A percentile compares a stretch with the other conserved stretches of the same genome.
Conservation (phyloP, 1,140 invertebrate genomes). For the Cotesia typhae region DNA sequence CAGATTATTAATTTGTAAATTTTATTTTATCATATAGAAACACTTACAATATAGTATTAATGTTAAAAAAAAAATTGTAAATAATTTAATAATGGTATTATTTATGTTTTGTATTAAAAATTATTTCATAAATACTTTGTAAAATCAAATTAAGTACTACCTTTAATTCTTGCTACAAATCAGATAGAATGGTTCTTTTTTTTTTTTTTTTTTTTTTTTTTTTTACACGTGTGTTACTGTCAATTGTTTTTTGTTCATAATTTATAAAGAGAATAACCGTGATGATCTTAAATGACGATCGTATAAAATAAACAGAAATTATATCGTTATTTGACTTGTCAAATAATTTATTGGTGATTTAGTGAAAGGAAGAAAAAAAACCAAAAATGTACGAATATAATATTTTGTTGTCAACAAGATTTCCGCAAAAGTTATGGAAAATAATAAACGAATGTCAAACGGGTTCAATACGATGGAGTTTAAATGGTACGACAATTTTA, state of each 20-base stretch:
- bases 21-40: neutral
- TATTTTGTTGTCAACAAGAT: constrained; percentile 67
- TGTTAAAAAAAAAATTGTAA: too few relatives aligned
- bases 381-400: constrained; percentile 62
- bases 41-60: neutral
- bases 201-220: too few relatives aligned
- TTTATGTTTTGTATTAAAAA: too few relatives aligned
- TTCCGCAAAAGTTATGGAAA: constrained; percentile 72
- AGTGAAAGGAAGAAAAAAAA: constrained; percentile 24
- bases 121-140: too few relatives aligned
- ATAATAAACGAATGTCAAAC: constrained; percentile 66
- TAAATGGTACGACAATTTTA: constrained; percentile 66
- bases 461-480: constrained; percentile 68
- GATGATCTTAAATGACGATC: neutral
- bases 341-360: constrained; percentile 32
- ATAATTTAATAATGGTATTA: too few relatives aligned
- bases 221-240: too few relatives aligned
- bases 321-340: neutral
- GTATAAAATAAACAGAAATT: neutral
- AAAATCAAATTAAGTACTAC: too few relatives aligned
- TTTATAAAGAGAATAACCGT: too few relatives aligned
- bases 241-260: too few relatives aligned
- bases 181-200: too few relatives aligned
- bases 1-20: too few relatives aligned
- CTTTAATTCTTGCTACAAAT: too few relatives aligned